Percentiles rank a stretch among this genome's conserved stretches.
These are phyloP conservation scores for Hepsetus odoe DNA, from an alignment of 2,113 vertebrate genomes.

Conservation along the genomic window DNA sequence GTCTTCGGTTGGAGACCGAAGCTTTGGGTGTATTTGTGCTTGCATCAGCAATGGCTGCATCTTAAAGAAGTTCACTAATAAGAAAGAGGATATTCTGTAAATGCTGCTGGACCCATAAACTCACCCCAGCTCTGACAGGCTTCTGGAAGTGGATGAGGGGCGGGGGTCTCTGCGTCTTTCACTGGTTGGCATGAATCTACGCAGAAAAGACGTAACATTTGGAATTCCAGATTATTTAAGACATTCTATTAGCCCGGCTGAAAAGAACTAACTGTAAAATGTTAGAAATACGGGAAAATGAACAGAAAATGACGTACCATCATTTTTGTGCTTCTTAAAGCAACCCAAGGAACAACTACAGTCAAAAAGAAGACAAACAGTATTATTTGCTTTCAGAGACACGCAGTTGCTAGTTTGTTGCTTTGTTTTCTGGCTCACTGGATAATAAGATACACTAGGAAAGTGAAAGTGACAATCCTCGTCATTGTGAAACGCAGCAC, in stretches of 20 bases:
- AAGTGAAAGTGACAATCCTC: no score
- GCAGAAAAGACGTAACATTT: not conserved
- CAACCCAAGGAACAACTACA: slow-evolving; percentile 76
- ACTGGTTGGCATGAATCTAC: slow-evolving; percentile 66
- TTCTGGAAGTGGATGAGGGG: not conserved
- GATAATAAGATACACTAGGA: not conserved
- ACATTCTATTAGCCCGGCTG: no score
- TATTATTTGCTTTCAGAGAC: not conserved
- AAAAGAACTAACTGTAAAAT: not conserved
- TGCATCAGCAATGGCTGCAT: no score
- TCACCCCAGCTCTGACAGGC: slow-evolving; percentile 16
- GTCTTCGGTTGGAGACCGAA: no score
- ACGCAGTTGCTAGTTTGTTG: no score
- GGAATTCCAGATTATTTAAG: no score
- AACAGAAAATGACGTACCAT: slow-evolving; percentile 16
- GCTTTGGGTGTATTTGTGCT: no score
- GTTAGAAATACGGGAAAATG: not conserved
- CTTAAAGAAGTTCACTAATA: no score
- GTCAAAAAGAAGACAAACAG: slow-evolving; percentile 2
- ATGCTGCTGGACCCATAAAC: not conserved
- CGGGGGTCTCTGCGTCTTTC: slow-evolving; percentile 22
- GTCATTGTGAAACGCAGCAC: no score
- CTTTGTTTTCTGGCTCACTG: not conserved
- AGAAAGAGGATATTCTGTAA: no score
- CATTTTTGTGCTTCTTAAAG: slow-evolving; percentile 78